Conservation (phyloP, 2,113 vertebrate species). For the Morone saxatilis region DNA sequence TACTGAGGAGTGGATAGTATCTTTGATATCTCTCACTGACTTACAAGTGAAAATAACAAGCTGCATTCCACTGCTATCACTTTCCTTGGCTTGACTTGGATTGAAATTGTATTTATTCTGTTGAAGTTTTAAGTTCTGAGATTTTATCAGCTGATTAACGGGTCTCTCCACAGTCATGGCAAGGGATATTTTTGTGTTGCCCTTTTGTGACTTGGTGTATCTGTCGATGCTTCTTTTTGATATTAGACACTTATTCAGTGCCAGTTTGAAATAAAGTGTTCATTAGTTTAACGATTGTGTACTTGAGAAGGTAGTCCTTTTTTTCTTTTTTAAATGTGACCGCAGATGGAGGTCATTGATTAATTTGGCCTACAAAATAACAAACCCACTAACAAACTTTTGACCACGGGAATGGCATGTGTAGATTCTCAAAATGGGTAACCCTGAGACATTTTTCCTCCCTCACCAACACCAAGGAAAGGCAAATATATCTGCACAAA, state of each 20-base stretch:
- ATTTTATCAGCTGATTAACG: conserved; percentile 50
- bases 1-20: conserved; percentile 27
- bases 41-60: conserved; percentile 43
- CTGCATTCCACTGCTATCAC: conserved; percentile 57
- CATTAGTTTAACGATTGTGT: conserved; percentile 3
- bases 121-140: conserved; percentile 32
- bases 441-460: not conserved
- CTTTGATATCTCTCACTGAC: conserved; percentile 45
- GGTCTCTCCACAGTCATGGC: not conserved
- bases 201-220: conserved; percentile 28
- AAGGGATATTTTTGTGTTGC: conserved; percentile 19
- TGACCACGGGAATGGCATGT: not conserved
- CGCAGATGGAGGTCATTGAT: not conserved
- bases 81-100: conserved; percentile 38
- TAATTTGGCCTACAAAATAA: not conserved
- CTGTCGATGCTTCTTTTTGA: conserved; percentile 23
- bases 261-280: conserved; percentile 67
- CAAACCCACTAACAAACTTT: not conserved
- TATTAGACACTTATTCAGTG: conserved; percentile 37
- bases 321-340: not conserved
- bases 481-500: not conserved
- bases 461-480: not conserved
- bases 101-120: conserved; percentile 73
- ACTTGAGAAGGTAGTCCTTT: not conserved
- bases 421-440: not conserved